These are phyloP conservation scores for Paratrypauchen microcephalus DNA, from an alignment of 2,797 vertebrate species.

Conservation along the genomic window DNA sequence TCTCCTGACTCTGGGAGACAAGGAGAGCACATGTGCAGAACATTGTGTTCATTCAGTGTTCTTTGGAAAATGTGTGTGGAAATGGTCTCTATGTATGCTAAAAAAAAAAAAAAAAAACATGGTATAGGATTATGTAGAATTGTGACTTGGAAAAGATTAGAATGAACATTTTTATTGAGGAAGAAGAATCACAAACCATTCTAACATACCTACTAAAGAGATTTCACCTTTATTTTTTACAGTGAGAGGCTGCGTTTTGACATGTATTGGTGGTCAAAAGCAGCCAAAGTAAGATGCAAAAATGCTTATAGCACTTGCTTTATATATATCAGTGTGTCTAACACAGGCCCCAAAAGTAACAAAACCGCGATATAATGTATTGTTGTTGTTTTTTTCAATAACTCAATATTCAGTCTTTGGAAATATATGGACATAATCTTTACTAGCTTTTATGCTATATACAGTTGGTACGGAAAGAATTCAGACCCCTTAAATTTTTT, in stretches of 20 bases:
- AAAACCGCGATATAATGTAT: too few species aligned
- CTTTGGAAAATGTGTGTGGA: constrained; percentile 37
- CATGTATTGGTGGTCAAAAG: not conserved
- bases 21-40: constrained; percentile 40
- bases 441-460: not conserved
- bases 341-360: not conserved
- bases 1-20: constrained; percentile 48
- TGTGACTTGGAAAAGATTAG: not conserved
- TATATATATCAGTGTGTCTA: not conserved
- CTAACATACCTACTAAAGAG: not conserved
- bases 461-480: too few species aligned
- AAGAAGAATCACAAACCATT: not conserved
- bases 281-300: not conserved
- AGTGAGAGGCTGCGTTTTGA: not conserved
- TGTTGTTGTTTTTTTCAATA: not conserved
- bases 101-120: not conserved
- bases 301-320: not conserved
- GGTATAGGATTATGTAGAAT: not conserved
- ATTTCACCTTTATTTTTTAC: not conserved
- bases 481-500: too few species aligned
- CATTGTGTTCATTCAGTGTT: not conserved
- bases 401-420: not conserved
- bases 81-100: not conserved
- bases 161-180: not conserved
- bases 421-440: too few species aligned